Evolutionary conservation across 2,888 invertebrate genomes (phyloP).

Genomic region (Apamea sordens): DNA sequence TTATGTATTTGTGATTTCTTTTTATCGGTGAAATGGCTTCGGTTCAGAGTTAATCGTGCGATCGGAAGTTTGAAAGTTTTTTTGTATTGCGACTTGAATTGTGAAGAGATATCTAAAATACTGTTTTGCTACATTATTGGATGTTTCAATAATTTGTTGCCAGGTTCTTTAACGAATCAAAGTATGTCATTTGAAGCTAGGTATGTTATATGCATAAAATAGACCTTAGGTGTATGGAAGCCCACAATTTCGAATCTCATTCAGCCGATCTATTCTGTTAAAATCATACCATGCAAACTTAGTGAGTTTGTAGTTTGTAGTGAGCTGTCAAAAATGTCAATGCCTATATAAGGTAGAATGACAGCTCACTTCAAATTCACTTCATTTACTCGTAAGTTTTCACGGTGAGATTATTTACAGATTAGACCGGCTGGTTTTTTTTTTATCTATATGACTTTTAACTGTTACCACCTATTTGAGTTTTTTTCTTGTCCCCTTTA

Average conservation of each 20-base stretch:
- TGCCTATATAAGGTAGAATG: no score
- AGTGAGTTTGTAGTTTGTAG: no score
- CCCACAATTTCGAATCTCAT: background rate
- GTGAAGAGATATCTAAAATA: background rate
- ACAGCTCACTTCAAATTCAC: no score
- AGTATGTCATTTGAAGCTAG: background rate
- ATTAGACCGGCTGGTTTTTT: no score
- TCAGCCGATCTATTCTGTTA: background rate
- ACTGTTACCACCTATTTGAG: no score
- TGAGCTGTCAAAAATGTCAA: no score
- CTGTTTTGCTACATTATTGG: background rate
- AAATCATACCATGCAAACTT: no score
- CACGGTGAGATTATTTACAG: no score
- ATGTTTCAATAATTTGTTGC: background rate
- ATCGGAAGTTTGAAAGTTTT: conserved; percentile 10
- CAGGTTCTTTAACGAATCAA: background rate
- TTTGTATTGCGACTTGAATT: conserved; percentile 5
- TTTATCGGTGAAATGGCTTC: conserved; percentile 34
- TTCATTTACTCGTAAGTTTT: no score
- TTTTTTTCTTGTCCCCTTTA: no score
- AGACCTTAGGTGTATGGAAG: background rate
- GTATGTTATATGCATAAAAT: background rate
- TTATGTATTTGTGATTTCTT: conserved; percentile 46
- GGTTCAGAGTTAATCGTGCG: conserved; percentile 25
- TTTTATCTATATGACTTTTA: no score